phyloP scores from a whole-genome alignment of 1,140 invertebrate species.

The Heliconius melpomene region DNA sequence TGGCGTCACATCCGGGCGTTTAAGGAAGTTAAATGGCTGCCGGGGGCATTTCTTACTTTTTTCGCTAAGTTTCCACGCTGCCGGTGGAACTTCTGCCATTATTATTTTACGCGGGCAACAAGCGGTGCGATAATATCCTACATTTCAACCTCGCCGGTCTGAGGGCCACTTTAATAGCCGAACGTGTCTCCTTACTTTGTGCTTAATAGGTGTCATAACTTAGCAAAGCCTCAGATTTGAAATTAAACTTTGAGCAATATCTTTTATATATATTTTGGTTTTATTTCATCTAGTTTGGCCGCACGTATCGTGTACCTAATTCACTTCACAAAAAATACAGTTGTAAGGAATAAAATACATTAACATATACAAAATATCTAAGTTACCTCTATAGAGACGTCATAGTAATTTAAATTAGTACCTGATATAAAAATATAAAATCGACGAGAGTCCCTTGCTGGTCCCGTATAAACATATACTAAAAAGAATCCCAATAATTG shows the following conservation, averaged over 20 bases:
- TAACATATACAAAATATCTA: too few species aligned
- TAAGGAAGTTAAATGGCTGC: conserved; percentile 67
- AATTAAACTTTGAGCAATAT: conserved; percentile 49
- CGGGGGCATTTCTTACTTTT: conserved; percentile 67
- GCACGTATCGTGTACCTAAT: too few species aligned
- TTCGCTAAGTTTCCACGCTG: conserved; percentile 77
- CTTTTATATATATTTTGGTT: not conserved
- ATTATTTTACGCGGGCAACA: conserved; percentile 83
- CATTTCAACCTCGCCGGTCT: conserved; percentile 60
- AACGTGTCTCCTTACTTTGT: conserved; percentile 77
- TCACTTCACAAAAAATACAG: too few species aligned
- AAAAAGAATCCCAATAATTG: not conserved
- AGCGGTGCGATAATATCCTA: conserved; percentile 81
- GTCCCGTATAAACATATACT: not conserved
- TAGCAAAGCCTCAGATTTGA: conserved; percentile 69
- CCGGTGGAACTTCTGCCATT: conserved; percentile 80
- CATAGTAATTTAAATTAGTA: not conserved
- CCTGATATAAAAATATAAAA: not conserved
- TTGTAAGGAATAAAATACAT: too few species aligned
- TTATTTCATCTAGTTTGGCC: not conserved
- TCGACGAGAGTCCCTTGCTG: not conserved
- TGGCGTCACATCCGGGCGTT: conserved; percentile 73
- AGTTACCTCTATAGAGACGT: too few species aligned
- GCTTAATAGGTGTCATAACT: conserved; percentile 80
- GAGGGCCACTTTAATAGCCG: conserved; percentile 67